Evolutionary conservation across 2,113 vertebrate species (phyloP), one percentile per base, ranked within the genome.

Genomic region (Mobula hypostoma): DNA sequence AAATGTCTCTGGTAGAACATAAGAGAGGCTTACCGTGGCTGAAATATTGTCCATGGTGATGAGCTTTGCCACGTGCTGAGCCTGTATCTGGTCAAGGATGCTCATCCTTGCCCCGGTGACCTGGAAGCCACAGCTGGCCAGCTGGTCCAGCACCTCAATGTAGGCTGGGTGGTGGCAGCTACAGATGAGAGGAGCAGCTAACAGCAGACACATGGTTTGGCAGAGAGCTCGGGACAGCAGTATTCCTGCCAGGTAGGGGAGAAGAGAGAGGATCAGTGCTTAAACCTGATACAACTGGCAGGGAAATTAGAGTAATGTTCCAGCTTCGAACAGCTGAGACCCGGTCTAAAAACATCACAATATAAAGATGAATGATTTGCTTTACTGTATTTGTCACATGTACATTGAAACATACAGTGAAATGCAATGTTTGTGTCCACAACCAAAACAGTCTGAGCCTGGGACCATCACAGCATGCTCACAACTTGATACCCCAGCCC

Each of bases 161-260:
- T 96, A 96, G 0, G 95, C 94, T 0, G 95, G 95, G 24, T 8
- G 94, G 77, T 94, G 95, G 7, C 95, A 78, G 36, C 95, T 95
- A 66, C 2, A 85, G 29, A 95, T 94, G 56, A 95, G 77, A 14
- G 95, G 94, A 58, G 94, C 94, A 0, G 96, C 96, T 87, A 97
- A 29, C 27, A 97, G 1, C 80, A 97, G 95, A 95, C 96, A 97
- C 87, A 96, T 97, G 94, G 95, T 97, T 94, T 97, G 97, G 95
- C 96, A 97, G 79, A 94, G 94, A 94, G 94, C 94, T 77, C 93
- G 95, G 82, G 94, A 94, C 85, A 94, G 24, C 1, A 94, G 77
- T 56, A 78, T 27, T 19, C 7, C 94, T 79, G 36, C 29, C 11
- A 36, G 66, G 61, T 12, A 76, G 72, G 72, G 90, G 48, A 72